These are phyloP conservation scores for Sisyra nigra DNA, from an alignment of 2,888 invertebrate genomes.

Conservation along the genomic window DNA sequence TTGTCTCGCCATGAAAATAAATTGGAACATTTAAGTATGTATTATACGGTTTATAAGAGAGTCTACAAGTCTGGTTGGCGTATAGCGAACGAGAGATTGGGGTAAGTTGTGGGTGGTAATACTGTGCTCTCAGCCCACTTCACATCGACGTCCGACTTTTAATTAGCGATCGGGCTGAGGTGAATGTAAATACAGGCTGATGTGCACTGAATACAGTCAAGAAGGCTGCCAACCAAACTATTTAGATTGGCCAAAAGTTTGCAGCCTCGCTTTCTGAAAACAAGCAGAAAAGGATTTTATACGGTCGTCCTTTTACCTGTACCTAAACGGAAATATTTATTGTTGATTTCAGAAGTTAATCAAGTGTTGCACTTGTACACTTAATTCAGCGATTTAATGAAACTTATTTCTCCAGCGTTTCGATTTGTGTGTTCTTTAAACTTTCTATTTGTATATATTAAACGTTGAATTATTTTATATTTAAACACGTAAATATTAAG, in stretches of 20 bases:
- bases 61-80: background rate
- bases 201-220: constrained; percentile 5
- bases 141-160: constrained; percentile 8
- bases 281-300: background rate
- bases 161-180: constrained; percentile 7
- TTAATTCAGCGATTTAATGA: too few species aligned
- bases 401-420: too few species aligned
- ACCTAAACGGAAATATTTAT: too few species aligned
- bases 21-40: background rate
- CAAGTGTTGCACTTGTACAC: too few species aligned
- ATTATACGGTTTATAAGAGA: constrained; percentile 1
- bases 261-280: background rate
- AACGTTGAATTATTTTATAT: too few species aligned
- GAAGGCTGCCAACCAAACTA: background rate
- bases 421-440: too few species aligned
- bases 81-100: background rate
- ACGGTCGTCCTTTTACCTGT: background rate
- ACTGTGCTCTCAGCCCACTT: background rate
- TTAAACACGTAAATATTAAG: too few species aligned
- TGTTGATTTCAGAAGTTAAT: too few species aligned
- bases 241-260: constrained; percentile 3
- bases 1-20: background rate
- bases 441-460: too few species aligned
- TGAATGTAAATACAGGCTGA: constrained; percentile 7
- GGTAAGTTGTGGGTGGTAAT: background rate